Evolutionary conservation across 2,888 invertebrate genomes (phyloP).

Genomic region (Spisula solida): DNA sequence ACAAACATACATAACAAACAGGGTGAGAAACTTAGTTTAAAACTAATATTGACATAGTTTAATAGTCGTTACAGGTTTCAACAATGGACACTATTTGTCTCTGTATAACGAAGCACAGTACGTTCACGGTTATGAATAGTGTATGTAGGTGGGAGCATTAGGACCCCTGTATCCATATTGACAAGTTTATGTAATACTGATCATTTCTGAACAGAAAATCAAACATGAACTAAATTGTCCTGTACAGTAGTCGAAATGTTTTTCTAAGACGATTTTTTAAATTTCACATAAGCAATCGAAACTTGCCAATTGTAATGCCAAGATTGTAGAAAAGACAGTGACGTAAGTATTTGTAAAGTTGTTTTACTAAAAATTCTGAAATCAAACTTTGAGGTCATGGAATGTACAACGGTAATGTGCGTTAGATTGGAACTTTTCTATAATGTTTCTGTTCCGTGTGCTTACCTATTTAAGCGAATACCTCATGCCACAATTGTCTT

Average conservation of each 20-base stretch:
- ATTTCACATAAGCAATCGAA: neutral
- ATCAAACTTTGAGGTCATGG: too few species aligned
- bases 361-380: too few species aligned
- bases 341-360: too few species aligned
- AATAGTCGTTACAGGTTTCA: neutral
- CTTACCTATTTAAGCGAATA: too few species aligned
- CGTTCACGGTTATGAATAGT: neutral
- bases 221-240: neutral
- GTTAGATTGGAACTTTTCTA: too few species aligned
- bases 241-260: too few species aligned
- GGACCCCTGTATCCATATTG: neutral
- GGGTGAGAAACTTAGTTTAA: neutral
- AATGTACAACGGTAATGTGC: too few species aligned
- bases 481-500: too few species aligned
- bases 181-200: neutral
- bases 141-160: neutral
- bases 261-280: neutral
- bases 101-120: neutral
- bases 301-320: neutral
- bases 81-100: slow-evolving; percentile 3
- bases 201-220: neutral
- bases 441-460: too few species aligned
- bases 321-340: too few species aligned
- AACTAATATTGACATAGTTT: slow-evolving; percentile 9
- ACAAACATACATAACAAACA: neutral